Percentiles rank a stretch among this genome's conserved stretches.
phyloP scores from a whole-genome alignment of 2,888 invertebrate genomes.

The Spisula solida region DNA sequence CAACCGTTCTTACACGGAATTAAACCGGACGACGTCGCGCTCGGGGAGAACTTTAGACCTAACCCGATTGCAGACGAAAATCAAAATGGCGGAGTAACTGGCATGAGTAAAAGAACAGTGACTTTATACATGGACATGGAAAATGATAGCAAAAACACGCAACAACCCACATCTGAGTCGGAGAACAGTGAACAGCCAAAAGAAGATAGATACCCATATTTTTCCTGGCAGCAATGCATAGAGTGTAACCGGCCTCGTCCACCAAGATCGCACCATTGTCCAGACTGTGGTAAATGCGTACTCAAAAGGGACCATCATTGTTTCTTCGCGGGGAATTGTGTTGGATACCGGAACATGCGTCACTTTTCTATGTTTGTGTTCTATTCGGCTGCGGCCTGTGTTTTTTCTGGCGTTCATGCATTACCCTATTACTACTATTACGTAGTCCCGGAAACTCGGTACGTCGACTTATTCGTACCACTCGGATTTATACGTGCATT shows the following conservation, averaged over 20 bases:
- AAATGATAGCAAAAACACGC: neutral
- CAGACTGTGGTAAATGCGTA: constrained; percentile 81
- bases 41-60: constrained; percentile 53
- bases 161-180: neutral
- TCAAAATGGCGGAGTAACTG: constrained; percentile 3
- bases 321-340: constrained; percentile 82
- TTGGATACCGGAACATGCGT: constrained; percentile 83
- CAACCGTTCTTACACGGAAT: constrained; percentile 69
- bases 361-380: constrained; percentile 82
- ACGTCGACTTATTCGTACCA: constrained; percentile 76
- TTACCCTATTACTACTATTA: constrained; percentile 37
- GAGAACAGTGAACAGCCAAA: neutral
- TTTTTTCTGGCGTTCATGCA: constrained; percentile 74
- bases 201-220: constrained; percentile 78
- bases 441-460: constrained; percentile 65
- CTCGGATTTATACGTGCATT: constrained; percentile 72
- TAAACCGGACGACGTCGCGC: constrained; percentile 58
- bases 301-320: constrained; percentile 86
- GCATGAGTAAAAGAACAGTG: neutral
- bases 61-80: neutral
- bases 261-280: constrained; percentile 84
- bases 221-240: constrained; percentile 84
- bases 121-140: neutral
- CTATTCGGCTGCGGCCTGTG: constrained; percentile 73
- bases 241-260: constrained; percentile 80